Evolutionary conservation across 2,888 invertebrate genomes (phyloP), one percentile per base, ranked within the genome.

Genomic region (Andrena praecox): DNA sequence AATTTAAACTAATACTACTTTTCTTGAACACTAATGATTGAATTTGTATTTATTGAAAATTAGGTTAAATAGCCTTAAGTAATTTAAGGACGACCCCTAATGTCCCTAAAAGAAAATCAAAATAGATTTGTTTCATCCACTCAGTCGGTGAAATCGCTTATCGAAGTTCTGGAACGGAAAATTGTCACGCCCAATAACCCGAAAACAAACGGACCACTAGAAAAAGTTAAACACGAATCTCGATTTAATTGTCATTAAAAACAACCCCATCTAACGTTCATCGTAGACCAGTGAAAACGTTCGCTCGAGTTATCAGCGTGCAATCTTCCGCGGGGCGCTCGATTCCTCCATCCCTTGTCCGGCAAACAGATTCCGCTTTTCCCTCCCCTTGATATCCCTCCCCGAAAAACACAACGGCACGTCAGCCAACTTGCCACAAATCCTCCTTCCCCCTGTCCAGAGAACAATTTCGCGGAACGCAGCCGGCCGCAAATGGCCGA

Each of bases 401-500:
- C 54, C 50, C 54, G 20, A 56, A 56, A 56, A 56, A 56, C 56
- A 33, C 6, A 8, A 50, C 31, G 20, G 66, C 48, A 31, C 52
- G 29, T 50, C 67, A 52, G 16, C 76, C 31, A 62, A 24, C 24
- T 27, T 56, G 20, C 56, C 56, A 4, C 54, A 62, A 75, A 63
- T 78, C 63, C 20, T 48, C 52, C 24, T 72, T 6, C 24, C 60
- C 60, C 1, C 77, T 10, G 16, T 29, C 20, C 62, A 12, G 20
- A 29, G 27, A 50, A 63, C 68, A 63, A 68, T 77, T 68, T 77
- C 33, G 33, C 7, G 50, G 59, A 29, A 29, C 5, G 35, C 3
- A 12, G 64, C 3, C 48, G 66, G 66, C 66, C 78, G 12, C 76
- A 62, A 67, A 78, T 27, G 76, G 76, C 60, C 66, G 29, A n/a